Evolutionary conservation across 2,888 invertebrate species (phyloP), one percentile per base, ranked within the genome.

Genomic region (Macrophya alboannulata): DNA sequence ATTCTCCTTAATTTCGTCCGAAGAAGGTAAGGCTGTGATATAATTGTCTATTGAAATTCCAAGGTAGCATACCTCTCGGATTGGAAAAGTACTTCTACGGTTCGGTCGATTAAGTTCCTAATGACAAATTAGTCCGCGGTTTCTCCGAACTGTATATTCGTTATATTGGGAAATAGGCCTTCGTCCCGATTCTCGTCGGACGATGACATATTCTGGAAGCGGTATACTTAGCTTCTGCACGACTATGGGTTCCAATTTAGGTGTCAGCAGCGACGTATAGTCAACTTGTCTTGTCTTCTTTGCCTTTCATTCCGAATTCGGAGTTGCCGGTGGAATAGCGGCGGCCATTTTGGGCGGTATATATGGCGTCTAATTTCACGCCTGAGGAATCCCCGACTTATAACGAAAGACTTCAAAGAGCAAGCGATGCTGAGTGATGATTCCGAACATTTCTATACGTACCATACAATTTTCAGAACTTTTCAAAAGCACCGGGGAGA

Each of bases 221-320:
- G 65, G 62, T 62, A 81, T 81, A 62, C 81, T 62, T 62, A 65
- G 81, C 68, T 83, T 71, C 68, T 71, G 83, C 83, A 83, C 83
- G 48, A 37, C 31, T 83, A 83, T 83, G 83, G 83, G 83, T 83
- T 83, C 83, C 83, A 81, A 68, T 68, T 83, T 83, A 83, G 83
- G 83, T 83, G 83, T 83, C 83, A 83, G 68, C 68, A 83, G 51
- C 48, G 31, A 83, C 68, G 68, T 48, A 77, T 37, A 43, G 37
- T 45, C 62, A 45, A 65, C 31, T n/a, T 31, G 83, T 71, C 83
- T 83, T 71, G 45, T 68, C 48, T 83, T 68, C 40, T 48, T 83
- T 21, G 40, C 45, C 45, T 83, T 25, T 71, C 40, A 83, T 83
- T 83, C 83, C 48, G 40, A 71, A 83, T 83, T 83, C 68, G 9